Base-by-base conservation (phyloP, 2,113 vertebrate genomes). In the Cathartes aura region DNA sequence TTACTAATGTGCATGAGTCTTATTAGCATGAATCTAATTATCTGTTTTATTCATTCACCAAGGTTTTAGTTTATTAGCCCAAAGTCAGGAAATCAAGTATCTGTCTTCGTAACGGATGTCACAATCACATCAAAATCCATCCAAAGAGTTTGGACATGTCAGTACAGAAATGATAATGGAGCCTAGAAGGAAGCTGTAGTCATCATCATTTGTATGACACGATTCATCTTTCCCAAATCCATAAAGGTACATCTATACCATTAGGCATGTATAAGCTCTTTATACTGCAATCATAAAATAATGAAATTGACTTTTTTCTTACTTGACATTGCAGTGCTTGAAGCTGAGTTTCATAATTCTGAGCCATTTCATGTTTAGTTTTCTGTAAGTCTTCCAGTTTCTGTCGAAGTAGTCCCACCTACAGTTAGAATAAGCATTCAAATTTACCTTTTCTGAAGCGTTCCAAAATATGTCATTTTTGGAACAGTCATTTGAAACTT, bases 331-430 rank as follows among this genome's bases (percentile, higher is more conserved):
- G 98, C 45, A 99, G 87, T 22, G 62, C 91, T 84, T 98, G 98
- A 70, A 99, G 98, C 47, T 98, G 98, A 50, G 82, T 96, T 97
- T 98, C 97, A 8, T 98, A 98, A 83, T 98, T 98, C 82, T 97
- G 97, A 92, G 96, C 97, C 97, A 98, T 98, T 82, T 97, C 97
- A 74, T 92, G 70, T 43, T 98, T 98, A 93, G 95, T 95, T 83
- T 97, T 98, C 90, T 98, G 97, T 83, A 98, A 97, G 74, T 95
- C 97, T 97, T 98, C 98, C 96, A 99, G 43, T 62, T 98, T 98
- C 96, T 98, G 97, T 72, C 45, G 97, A 89, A 99, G 98, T 36
- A 98, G 88, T 63, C 89, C 97, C 68, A 99, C 98, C 98, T 99
- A 87, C n/a, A 94, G 87, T 96, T 89, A 95, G 52, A 97, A 98